phyloP scores from a whole-genome alignment of 2,113 vertebrate species.

The Osmerus eperlanus region DNA sequence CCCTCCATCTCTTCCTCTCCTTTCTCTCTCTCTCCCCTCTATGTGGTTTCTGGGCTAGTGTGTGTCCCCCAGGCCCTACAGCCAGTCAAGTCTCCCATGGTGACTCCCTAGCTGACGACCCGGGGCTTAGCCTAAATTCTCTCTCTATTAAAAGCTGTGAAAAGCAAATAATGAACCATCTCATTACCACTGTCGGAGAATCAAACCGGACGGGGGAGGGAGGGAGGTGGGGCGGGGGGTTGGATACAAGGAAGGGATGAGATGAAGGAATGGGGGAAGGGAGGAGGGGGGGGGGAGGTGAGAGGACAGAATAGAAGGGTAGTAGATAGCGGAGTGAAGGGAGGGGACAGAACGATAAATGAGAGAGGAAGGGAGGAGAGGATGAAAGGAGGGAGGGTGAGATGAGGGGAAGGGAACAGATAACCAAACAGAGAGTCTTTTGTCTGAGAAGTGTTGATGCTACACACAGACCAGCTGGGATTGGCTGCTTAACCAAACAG shows the following conservation, averaged over 20 bases:
- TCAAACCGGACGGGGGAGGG: conserved; percentile 13
- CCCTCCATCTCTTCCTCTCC: conserved; percentile 1
- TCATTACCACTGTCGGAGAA: conserved; percentile 74
- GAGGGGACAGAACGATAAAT: neutral
- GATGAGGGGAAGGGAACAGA: conserved; percentile 29
- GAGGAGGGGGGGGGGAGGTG: neutral
- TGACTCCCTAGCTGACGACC: conserved; percentile 74
- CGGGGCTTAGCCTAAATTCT: conserved; percentile 78
- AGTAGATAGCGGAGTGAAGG: conserved; percentile 1
- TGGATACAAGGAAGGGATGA: neutral
- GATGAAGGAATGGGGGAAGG: neutral
- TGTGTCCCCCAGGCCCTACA: conserved; percentile 52
- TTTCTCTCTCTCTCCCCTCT: conserved; percentile 15
- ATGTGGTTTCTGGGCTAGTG: conserved; percentile 55
- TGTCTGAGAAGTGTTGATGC: conserved; percentile 44
- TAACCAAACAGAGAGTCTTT: conserved; percentile 54
- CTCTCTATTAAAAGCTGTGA: conserved; percentile 79
- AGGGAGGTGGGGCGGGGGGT: neutral
- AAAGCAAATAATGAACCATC: conserved; percentile 79
- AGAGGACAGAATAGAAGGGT: neutral
- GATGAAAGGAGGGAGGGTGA: conserved; percentile 25
- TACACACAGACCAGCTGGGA: conserved; percentile 24
- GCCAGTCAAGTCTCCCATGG: conserved; percentile 65
- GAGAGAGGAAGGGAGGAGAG: conserved; percentile 4
- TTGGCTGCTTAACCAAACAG: conserved; percentile 46